These are phyloP conservation scores for Yponomeuta plumbellus DNA, from an alignment of 2,888 invertebrate species.

Conservation along the genomic window DNA sequence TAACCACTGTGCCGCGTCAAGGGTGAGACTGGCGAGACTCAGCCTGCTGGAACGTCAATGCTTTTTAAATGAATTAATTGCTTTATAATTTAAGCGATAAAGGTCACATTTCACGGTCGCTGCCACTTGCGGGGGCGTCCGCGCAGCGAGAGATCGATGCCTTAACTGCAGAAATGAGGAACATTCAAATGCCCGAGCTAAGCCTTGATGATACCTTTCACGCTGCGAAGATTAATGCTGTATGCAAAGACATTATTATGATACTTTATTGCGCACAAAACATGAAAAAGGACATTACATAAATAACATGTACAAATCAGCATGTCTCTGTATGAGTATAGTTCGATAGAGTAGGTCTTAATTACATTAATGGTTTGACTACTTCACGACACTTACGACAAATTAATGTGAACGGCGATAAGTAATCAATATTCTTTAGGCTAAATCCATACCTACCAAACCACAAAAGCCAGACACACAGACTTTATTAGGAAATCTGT, in stretches of 20 bases:
- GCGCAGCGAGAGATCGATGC: slow-evolving; percentile 40
- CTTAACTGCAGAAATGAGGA: slow-evolving; percentile 36
- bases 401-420: too few relatives aligned
- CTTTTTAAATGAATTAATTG: slow-evolving; percentile 25
- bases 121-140: slow-evolving; percentile 39
- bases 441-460: too few relatives aligned
- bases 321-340: too few relatives aligned
- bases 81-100: slow-evolving; percentile 33
- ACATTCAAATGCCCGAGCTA: slow-evolving; percentile 28
- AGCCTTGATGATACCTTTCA: slow-evolving; percentile 14
- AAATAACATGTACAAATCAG: too few relatives aligned
- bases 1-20: neutral
- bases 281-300: too few relatives aligned
- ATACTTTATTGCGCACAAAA: too few relatives aligned
- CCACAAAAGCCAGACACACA: too few relatives aligned
- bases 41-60: slow-evolving; percentile 16
- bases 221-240: neutral
- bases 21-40: slow-evolving; percentile 7
- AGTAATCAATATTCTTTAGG: too few relatives aligned
- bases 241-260: neutral
- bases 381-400: too few relatives aligned
- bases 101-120: slow-evolving; percentile 32
- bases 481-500: too few relatives aligned
- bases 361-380: too few relatives aligned
- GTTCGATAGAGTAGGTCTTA: too few relatives aligned